Evolutionary conservation across 2,888 invertebrate species (phyloP).

Genomic region (Saturnia japonica): DNA sequence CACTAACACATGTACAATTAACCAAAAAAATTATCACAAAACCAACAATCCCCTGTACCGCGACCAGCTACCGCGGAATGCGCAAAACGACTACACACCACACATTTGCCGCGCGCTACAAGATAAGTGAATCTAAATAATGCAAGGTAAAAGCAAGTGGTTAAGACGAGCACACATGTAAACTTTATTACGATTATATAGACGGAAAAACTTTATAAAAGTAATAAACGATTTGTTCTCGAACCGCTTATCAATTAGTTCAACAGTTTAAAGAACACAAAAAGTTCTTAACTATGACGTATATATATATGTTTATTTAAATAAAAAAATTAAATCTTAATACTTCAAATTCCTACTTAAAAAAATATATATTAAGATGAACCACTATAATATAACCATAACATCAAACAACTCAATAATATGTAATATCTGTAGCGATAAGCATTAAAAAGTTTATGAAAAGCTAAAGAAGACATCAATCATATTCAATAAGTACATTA

Average conservation of each 20-base stretch:
- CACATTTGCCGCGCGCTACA: slow-evolving; percentile 50
- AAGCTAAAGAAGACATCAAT: not conserved
- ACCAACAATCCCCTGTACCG: slow-evolving; percentile 35
- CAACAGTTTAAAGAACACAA: not conserved
- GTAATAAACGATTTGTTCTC: not conserved
- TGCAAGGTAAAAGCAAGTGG: slow-evolving; percentile 65
- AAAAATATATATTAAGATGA: too few relatives aligned
- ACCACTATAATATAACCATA: too few relatives aligned
- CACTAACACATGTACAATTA: slow-evolving; percentile 40
- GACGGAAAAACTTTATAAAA: slow-evolving; percentile 9
- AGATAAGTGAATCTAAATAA: slow-evolving; percentile 77
- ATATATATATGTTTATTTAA: too few relatives aligned
- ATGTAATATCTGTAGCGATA: too few relatives aligned
- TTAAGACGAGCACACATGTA: slow-evolving; percentile 48
- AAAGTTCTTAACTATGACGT: not conserved
- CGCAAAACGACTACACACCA: slow-evolving; percentile 55
- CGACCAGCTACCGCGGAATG: slow-evolving; percentile 61
- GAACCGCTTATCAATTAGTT: not conserved
- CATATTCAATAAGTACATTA: not conserved
- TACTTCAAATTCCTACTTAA: too few relatives aligned
- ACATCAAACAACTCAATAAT: too few relatives aligned
- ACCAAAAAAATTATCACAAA: slow-evolving; percentile 30
- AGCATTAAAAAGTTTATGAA: not conserved
- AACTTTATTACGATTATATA: slow-evolving; percentile 31
- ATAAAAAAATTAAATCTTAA: too few relatives aligned